These are phyloP conservation scores for Pocillopora grandis DNA, from an alignment of 92 coral and sea anemone genomes.

Conservation along the genomic window DNA sequence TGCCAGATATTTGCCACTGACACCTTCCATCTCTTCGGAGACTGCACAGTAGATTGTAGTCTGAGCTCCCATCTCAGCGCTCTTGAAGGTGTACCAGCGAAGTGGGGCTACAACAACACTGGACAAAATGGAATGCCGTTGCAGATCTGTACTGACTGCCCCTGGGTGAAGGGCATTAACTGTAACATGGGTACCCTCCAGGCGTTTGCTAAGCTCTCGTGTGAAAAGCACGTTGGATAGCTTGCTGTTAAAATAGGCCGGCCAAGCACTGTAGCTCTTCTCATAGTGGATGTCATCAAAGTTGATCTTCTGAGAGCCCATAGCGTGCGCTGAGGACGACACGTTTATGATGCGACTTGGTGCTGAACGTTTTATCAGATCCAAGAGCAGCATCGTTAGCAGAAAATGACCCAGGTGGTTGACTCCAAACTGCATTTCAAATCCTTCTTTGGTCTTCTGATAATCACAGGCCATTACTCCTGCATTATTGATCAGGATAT, in stretches of 20 bases:
- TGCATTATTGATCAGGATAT: constrained; percentile 90
- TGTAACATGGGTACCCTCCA: constrained; percentile 82
- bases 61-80: constrained; percentile 75
- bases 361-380: constrained; percentile 65
- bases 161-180: constrained; percentile 86
- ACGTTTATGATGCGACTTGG: constrained; percentile 81
- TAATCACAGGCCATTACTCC: constrained; percentile 74
- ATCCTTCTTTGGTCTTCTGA: constrained; percentile 77
- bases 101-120: constrained; percentile 14
- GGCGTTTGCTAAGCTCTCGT: constrained; percentile 73
- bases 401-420: constrained; percentile 95
- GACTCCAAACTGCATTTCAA: constrained; percentile 84
- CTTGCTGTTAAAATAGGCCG: constrained; percentile 78
- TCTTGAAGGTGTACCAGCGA: constrained; percentile 68
- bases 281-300: constrained; percentile 68
- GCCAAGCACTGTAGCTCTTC: constrained; percentile 56
- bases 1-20: constrained; percentile 70
- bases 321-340: constrained; percentile 53
- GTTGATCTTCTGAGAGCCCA: constrained; percentile 50
- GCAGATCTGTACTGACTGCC: constrained; percentile 48
- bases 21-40: constrained; percentile 83
- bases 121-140: constrained; percentile 52
- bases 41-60: constrained; percentile 82
- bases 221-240: constrained; percentile 85
- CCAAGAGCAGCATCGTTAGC: constrained; percentile 76